A percentile compares a stretch with the other conserved stretches of the same genome.
These are phyloP conservation scores for Agonopterix subpropinquella DNA, from an alignment of 2,888 invertebrate species.

Conservation along the genomic window DNA sequence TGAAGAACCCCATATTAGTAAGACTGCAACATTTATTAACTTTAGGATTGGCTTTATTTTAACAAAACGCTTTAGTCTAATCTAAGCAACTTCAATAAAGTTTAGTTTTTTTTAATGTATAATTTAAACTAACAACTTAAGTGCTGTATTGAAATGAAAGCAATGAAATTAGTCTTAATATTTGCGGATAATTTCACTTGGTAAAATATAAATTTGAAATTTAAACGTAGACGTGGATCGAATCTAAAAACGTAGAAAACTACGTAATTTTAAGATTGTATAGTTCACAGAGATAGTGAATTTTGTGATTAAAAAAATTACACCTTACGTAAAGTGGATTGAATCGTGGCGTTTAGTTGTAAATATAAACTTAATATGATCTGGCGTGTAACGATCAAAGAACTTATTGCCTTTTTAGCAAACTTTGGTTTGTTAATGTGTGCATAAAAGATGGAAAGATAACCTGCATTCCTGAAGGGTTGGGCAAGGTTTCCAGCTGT, in stretches of 20 bases:
- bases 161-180: conserved; percentile 40
- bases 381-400: too few relatives aligned
- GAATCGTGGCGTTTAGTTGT: too few relatives aligned
- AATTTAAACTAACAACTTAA: conserved; percentile 10
- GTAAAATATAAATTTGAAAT: neutral
- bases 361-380: too few relatives aligned
- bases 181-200: conserved; percentile 18
- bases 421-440: too few relatives aligned
- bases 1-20: conserved; percentile 27
- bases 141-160: conserved; percentile 43
- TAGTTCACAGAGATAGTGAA: neutral
- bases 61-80: neutral
- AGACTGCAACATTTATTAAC: conserved; percentile 36
- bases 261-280: conserved; percentile 2
- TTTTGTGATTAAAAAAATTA: neutral
- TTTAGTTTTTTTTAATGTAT: too few relatives aligned
- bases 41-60: conserved; percentile 14
- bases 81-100: neutral
- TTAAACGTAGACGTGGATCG: neutral
- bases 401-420: too few relatives aligned
- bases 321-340: too few relatives aligned
- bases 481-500: too few relatives aligned
- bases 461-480: too few relatives aligned
- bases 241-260: neutral
- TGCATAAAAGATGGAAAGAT: too few relatives aligned